These are phyloP conservation scores for Sarcophaga variegata DNA, from an alignment of 2,888 invertebrate genomes.

Conservation along the genomic window DNA sequence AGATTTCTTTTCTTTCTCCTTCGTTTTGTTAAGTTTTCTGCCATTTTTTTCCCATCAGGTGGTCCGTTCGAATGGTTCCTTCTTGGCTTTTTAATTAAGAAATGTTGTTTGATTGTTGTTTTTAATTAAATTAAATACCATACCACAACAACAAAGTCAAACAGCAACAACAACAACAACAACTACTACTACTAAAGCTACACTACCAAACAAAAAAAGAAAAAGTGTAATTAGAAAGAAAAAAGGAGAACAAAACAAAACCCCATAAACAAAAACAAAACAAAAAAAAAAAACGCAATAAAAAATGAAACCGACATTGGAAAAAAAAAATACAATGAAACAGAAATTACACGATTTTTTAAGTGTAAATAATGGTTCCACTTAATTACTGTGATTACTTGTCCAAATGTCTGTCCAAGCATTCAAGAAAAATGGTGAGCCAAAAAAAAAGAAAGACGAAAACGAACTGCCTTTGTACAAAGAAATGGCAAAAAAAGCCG, in stretches of 20 bases:
- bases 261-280: constrained; percentile 1
- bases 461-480: too few species aligned
- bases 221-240: neutral
- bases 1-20: constrained; percentile 4
- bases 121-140: constrained; percentile 68
- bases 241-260: constrained; percentile 9
- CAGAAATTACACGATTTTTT: constrained; percentile 63
- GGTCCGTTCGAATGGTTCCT: constrained; percentile 48
- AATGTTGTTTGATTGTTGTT: constrained; percentile 68
- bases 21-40: neutral
- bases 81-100: constrained; percentile 63
- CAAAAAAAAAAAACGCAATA: neutral
- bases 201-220: too few species aligned
- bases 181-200: neutral
- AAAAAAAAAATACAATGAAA: constrained; percentile 36
- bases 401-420: constrained; percentile 6
- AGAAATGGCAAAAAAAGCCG: too few species aligned
- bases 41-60: constrained; percentile 66
- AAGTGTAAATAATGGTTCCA: constrained; percentile 69
- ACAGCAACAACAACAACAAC: neutral
- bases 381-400: constrained; percentile 68
- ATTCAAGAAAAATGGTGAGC: too few species aligned
- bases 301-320: neutral
- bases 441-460: too few species aligned
- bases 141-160: neutral